These are phyloP conservation scores for Ophion obscuratus DNA, from an alignment of 2,888 invertebrate genomes.

Conservation along the genomic window DNA sequence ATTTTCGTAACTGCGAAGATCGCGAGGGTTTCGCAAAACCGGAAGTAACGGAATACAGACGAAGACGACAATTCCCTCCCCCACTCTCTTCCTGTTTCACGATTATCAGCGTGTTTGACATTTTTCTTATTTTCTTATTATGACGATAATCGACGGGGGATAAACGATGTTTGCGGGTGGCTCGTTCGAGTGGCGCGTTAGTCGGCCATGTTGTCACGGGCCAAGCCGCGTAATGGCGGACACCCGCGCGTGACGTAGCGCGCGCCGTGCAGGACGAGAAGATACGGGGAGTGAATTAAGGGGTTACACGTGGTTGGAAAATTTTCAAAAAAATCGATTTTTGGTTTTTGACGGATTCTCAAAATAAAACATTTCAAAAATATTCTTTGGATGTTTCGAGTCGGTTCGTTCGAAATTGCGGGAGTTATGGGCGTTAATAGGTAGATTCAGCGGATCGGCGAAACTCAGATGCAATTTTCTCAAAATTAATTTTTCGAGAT, in stretches of 20 bases:
- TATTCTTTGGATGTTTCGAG: no score
- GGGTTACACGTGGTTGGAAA: no score
- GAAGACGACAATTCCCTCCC: no score
- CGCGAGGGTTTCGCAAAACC: conserved; percentile 30
- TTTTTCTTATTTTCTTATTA: neutral
- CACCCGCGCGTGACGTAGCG: conserved; percentile 40
- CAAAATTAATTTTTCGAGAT: no score
- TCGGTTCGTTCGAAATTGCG: no score
- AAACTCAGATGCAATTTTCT: no score
- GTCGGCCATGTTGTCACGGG: conserved; percentile 12
- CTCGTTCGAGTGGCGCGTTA: neutral
- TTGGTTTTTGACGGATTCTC: no score
- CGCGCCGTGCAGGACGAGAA: conserved; percentile 34
- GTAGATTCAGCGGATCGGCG: no score
- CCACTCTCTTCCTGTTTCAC: neutral
- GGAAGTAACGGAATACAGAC: conserved; percentile 37
- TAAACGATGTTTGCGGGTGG: neutral
- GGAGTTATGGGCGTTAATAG: no score
- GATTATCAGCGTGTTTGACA: neutral
- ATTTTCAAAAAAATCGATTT: no score
- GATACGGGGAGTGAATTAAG: neutral
- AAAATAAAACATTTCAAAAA: no score
- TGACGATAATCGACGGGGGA: neutral
- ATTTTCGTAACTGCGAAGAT: conserved; percentile 30
- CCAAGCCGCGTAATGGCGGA: conserved; percentile 38